Conservation (phyloP, 2,113 vertebrate genomes). For the Amblyornis subalaris region DNA sequence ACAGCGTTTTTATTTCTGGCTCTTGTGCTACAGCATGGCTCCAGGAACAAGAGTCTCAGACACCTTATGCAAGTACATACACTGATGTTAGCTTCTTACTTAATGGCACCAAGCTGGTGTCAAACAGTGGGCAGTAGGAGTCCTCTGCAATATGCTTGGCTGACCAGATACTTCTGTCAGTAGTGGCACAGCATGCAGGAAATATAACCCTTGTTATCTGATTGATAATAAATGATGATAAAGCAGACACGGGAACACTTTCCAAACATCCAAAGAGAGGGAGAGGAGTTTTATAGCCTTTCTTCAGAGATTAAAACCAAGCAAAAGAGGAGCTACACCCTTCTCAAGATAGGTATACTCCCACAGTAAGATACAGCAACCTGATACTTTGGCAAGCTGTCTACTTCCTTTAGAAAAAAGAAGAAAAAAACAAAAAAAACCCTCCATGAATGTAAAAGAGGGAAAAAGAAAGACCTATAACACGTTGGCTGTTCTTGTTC, state of each 20-base stretch:
- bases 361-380: not conserved
- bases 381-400: not conserved
- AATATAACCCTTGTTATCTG: not conserved
- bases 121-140: not conserved
- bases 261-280: not conserved
- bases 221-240: not conserved
- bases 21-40: fast-evolving
- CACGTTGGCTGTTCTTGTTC: not conserved
- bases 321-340: not conserved
- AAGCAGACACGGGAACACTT: not conserved
- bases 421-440: not conserved
- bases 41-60: not conserved
- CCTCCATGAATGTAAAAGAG: not conserved
- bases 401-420: not conserved
- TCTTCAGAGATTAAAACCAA: not conserved
- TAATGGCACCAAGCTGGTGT: not conserved
- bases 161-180: not conserved
- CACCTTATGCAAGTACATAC: not conserved
- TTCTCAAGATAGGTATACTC: not conserved
- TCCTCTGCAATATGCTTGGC: not conserved
- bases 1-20: not conserved
- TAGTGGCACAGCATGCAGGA: not conserved
- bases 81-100: too few relatives aligned
- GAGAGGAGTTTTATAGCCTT: not conserved
- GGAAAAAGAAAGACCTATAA: not conserved